Evolutionary conservation across 2,113 vertebrate genomes (phyloP).

Genomic region (Perca fluviatilis): DNA sequence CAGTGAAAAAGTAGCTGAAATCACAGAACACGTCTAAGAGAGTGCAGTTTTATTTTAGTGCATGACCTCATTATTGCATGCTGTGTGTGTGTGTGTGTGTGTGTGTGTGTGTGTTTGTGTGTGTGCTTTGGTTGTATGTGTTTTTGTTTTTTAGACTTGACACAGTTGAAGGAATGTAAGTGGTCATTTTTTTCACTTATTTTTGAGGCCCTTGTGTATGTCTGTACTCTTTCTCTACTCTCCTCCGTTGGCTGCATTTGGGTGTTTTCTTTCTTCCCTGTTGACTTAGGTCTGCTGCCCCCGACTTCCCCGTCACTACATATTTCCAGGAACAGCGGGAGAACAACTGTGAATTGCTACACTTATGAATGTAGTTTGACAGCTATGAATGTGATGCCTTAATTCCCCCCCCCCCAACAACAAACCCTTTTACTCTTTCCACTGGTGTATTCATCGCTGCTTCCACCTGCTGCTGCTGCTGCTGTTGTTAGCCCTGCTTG

Average conservation of each 20-base stretch:
- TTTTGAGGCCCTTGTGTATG: conserved; percentile 72
- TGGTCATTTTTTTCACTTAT: conserved; percentile 82
- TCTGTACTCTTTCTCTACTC: not conserved
- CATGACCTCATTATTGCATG: conserved; percentile 89
- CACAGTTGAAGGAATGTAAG: conserved; percentile 97
- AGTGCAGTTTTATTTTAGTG: conserved; percentile 72
- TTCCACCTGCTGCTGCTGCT: conserved; percentile 24
- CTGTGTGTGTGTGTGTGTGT: conserved; percentile 86
- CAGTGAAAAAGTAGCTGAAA: conserved; percentile 21
- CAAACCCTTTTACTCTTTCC: not conserved
- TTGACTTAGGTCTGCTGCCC: conserved; percentile 11
- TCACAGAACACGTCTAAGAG: conserved; percentile 25
- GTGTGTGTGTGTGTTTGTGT: conserved; percentile 83
- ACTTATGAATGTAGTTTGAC: conserved; percentile 11
- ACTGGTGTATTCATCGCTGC: conserved; percentile 10
- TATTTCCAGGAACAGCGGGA: conserved; percentile 34
- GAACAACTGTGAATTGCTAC: conserved; percentile 20
- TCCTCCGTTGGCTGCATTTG: conserved; percentile 18
- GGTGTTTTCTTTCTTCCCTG: conserved; percentile 12
- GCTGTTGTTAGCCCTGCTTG: not conserved
- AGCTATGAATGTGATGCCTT: conserved; percentile 10
- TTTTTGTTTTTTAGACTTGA: conserved; percentile 93
- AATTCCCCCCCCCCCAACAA: not conserved
- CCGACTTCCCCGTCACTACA: conserved; percentile 3
- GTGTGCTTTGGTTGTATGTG: conserved; percentile 68